Evolutionary conservation across 2,113 vertebrate species (phyloP).

Genomic region (Plecotus auritus): DNA sequence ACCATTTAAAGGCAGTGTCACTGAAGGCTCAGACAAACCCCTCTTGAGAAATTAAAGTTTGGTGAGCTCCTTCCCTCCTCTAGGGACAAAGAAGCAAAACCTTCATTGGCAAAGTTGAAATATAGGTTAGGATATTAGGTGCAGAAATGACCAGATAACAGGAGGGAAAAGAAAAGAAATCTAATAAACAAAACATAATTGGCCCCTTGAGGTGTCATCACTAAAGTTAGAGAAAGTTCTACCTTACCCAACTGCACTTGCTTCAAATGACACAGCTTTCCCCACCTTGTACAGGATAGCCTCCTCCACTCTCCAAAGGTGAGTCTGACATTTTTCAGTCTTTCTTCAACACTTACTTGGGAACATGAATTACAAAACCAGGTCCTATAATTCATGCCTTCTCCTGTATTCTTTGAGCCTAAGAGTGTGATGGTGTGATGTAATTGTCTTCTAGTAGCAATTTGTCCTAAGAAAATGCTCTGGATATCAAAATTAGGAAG

Average conservation of each 20-base stretch:
- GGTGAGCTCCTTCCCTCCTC: background rate
- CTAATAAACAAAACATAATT: slow-evolving; percentile 64
- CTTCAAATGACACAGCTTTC: slow-evolving; percentile 2
- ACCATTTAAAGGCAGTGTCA: background rate
- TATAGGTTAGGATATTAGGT: background rate
- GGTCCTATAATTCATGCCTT: background rate
- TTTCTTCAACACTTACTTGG: background rate
- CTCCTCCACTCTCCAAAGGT: background rate
- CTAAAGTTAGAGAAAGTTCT: slow-evolving; percentile 52
- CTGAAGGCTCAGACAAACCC: background rate
- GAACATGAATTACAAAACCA: background rate
- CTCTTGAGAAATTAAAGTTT: slow-evolving; percentile 54
- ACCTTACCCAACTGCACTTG: background rate
- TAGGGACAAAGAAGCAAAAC: slow-evolving; percentile 2
- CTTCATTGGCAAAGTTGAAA: slow-evolving; percentile 27
- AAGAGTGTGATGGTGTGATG: background rate
- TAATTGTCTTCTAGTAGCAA: background rate
- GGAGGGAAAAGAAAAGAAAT: background rate
- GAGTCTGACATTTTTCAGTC: background rate
- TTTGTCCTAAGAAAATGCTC: background rate
- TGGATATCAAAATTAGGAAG: background rate
- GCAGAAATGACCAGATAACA: background rate
- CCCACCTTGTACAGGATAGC: background rate
- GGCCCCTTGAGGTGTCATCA: slow-evolving; percentile 32
- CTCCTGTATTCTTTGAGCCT: background rate